phyloP scores from a whole-genome alignment of 1,140 invertebrate species.

The Drosophila orena region DNA sequence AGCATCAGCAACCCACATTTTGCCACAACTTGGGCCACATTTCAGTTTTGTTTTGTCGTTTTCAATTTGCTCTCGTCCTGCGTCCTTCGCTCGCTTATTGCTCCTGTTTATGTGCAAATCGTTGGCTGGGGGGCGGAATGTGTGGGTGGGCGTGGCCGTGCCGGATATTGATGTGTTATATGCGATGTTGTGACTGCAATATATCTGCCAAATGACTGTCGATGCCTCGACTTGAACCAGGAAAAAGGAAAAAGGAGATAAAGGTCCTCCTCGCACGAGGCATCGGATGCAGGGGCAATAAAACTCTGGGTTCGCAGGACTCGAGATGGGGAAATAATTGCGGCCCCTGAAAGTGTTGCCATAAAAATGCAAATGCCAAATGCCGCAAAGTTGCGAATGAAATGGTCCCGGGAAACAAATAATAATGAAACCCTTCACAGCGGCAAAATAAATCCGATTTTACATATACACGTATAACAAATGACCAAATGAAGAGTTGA shows the following conservation, averaged over 20 bases:
- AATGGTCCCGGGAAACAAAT: slow-evolving; percentile 37
- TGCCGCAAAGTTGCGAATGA: slow-evolving; percentile 51
- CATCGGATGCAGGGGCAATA: slow-evolving; percentile 60
- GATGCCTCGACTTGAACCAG: slow-evolving; percentile 33
- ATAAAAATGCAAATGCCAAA: slow-evolving; percentile 76
- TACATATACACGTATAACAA: slow-evolving; percentile 29
- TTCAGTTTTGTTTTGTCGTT: slow-evolving; percentile 71
- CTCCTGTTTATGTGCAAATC: slow-evolving; percentile 35
- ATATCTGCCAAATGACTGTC: slow-evolving; percentile 60
- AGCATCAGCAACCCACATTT: background rate
- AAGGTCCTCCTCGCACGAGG: slow-evolving; percentile 18
- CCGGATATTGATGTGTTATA: slow-evolving; percentile 57
- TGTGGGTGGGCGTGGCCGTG: slow-evolving; percentile 23
- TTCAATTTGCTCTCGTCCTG: slow-evolving; percentile 60
- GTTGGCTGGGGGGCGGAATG: slow-evolving; percentile 5
- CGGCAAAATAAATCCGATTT: slow-evolving; percentile 44
- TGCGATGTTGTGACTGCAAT: slow-evolving; percentile 55
- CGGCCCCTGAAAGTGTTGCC: slow-evolving; percentile 55
- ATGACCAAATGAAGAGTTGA: slow-evolving; percentile 31
- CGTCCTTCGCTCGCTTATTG: slow-evolving; percentile 41
- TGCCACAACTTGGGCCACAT: slow-evolving; percentile 23
- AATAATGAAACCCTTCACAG: slow-evolving; percentile 24
- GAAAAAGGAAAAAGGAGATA: slow-evolving; percentile 23
- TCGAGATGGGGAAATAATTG: slow-evolving; percentile 75
- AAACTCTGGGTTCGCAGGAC: slow-evolving; percentile 58